Conservation (phyloP, 2,888 invertebrate genomes). For the Tyria jacobaeae region DNA sequence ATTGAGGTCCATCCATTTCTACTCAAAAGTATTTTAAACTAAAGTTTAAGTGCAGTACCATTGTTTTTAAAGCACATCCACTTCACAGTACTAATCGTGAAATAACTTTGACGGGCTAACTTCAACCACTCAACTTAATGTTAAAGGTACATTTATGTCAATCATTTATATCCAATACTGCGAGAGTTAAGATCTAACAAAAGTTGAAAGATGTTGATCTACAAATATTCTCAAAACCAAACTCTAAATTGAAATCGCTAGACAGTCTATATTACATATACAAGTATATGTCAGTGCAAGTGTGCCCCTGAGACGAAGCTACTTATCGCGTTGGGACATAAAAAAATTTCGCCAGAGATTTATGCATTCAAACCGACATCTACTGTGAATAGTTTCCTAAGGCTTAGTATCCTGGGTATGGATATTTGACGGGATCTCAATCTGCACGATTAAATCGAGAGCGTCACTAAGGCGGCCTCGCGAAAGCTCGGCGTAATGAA, state of each 20-base stretch:
- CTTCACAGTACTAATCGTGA: conserved; percentile 19
- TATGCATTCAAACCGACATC: conserved; percentile 47
- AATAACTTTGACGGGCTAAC: conserved; percentile 30
- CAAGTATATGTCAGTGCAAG: conserved; percentile 20
- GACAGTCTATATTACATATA: conserved; percentile 15
- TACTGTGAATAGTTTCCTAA: too few species aligned
- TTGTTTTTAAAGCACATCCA: conserved; percentile 2
- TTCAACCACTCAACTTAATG: conserved; percentile 29
- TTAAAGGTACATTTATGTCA: too few species aligned
- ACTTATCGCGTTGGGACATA: conserved; percentile 49
- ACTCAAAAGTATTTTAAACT: not conserved
- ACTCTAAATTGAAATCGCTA: conserved; percentile 23
- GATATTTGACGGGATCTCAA: too few species aligned
- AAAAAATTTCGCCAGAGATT: conserved; percentile 52
- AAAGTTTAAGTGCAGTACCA: not conserved
- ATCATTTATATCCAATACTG: too few species aligned
- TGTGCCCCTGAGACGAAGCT: conserved; percentile 42
- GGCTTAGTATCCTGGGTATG: too few species aligned
- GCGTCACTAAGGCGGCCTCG: too few species aligned
- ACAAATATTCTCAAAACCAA: conserved; percentile 23
- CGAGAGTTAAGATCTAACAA: too few species aligned
- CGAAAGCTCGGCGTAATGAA: too few species aligned
- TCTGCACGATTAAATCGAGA: too few species aligned
- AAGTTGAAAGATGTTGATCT: too few species aligned
- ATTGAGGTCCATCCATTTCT: too few species aligned